Conservation (phyloP, 2,113 vertebrate species). For the Aegithalos caudatus region DNA sequence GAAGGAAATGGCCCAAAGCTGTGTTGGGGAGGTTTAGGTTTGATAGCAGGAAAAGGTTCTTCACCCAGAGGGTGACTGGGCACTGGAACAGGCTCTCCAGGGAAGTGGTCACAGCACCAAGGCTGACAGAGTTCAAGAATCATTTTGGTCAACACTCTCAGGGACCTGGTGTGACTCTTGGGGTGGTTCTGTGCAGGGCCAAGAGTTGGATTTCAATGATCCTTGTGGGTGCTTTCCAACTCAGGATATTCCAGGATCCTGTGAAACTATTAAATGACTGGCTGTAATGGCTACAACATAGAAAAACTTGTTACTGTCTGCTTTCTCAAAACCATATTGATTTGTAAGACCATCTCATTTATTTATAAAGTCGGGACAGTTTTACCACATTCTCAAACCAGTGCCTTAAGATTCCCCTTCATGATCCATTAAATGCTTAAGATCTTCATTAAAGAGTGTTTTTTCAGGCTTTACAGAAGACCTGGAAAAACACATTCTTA, state of each 20-base stretch:
- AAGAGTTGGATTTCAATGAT: not conserved
- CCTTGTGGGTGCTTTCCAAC: not conserved
- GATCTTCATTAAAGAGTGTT: not conserved
- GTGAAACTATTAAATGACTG: not conserved
- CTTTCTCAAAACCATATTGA: not conserved
- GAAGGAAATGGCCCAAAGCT: not conserved
- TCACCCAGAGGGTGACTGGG: fast-evolving
- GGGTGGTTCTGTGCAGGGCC: not conserved
- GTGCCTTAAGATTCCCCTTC: not conserved
- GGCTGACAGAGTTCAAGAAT: not conserved
- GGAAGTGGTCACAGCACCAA: not conserved
- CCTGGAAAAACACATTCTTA: not conserved
- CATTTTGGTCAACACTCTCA: not conserved
- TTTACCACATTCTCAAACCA: not conserved
- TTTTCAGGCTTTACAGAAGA: not conserved
- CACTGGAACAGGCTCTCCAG: not conserved
- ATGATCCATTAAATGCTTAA: not conserved
- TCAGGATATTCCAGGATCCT: not conserved
- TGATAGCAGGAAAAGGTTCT: not conserved
- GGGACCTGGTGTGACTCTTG: not conserved
- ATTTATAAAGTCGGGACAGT: not conserved
- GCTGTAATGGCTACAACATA: not conserved
- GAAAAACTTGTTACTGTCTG: not conserved
- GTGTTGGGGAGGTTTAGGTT: not conserved
- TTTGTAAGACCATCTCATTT: not conserved